Conservation (phyloP, 2,797 vertebrate species). For the Anomalospiza imberbis region DNA sequence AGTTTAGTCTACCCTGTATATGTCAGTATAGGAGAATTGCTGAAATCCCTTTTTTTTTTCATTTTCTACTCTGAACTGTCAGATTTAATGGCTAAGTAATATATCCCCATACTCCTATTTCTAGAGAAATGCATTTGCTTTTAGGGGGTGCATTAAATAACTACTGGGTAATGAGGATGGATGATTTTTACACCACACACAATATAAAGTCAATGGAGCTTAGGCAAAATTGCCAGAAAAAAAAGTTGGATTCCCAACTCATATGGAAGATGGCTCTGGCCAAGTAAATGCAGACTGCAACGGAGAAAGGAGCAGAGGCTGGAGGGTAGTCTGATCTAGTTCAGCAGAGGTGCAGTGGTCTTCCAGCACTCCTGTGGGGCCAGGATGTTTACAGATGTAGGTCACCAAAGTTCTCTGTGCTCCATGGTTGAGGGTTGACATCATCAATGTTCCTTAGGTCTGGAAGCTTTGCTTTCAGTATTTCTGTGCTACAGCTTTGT, state of each 20-base stretch:
- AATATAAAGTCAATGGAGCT: not conserved
- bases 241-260: not conserved
- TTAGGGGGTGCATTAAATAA: not conserved
- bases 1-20: not conserved
- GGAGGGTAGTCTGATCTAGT: not conserved
- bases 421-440: accelerated
- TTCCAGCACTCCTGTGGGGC: not conserved
- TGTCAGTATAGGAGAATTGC: not conserved
- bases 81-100: not conserved
- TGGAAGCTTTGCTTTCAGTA: not conserved
- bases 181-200: not conserved
- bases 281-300: not conserved
- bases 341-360: not conserved
- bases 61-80: not conserved
- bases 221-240: not conserved
- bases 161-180: not conserved
- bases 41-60: not conserved
- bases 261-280: not conserved
- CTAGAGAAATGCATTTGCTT: not conserved
- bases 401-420: not conserved
- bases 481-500: not conserved
- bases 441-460: not conserved
- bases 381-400: not conserved
- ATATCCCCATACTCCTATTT: not conserved
- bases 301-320: not conserved